A percentile compares a stretch with the other conserved stretches of the same genome.
Conservation (phyloP, 37 sponge, comb jelly and placozoan species). For the Eunapius fragilis region DNA sequence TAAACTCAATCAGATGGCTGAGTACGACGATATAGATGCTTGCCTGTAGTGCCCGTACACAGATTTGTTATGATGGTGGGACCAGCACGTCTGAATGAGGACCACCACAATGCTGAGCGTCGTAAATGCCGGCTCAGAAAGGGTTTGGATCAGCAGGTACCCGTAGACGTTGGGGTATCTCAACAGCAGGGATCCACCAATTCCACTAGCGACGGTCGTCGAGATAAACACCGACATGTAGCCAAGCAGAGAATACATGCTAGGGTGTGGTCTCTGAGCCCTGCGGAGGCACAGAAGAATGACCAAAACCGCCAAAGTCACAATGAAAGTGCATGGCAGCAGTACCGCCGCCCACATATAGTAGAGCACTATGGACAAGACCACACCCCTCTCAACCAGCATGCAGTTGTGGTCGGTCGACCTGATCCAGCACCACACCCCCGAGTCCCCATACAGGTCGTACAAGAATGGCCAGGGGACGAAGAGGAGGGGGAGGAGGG, state of each 20-base stretch:
- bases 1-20: neutral
- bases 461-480: neutral
- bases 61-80: neutral
- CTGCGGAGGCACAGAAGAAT: neutral
- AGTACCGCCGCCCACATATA: neutral
- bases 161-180: neutral
- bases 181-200: neutral
- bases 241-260: neutral
- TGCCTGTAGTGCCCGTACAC: neutral
- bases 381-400: neutral
- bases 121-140: neutral
- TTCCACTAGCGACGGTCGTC: neutral
- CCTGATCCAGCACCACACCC: neutral
- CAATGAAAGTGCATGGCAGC: neutral
- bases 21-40: neutral
- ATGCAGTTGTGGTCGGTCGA: neutral
- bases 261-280: neutral
- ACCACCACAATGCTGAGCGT: neutral
- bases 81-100: neutral
- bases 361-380: neutral
- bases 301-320: neutral
- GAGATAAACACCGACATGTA: neutral
- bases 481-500: neutral
- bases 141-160: too few species aligned
- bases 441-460: neutral